Percentiles rank a stretch among this genome's conserved stretches.
These are phyloP conservation scores for Parazoanthus swiftii DNA, from an alignment of 92 coral and sea anemone genomes.

Conservation along the genomic window DNA sequence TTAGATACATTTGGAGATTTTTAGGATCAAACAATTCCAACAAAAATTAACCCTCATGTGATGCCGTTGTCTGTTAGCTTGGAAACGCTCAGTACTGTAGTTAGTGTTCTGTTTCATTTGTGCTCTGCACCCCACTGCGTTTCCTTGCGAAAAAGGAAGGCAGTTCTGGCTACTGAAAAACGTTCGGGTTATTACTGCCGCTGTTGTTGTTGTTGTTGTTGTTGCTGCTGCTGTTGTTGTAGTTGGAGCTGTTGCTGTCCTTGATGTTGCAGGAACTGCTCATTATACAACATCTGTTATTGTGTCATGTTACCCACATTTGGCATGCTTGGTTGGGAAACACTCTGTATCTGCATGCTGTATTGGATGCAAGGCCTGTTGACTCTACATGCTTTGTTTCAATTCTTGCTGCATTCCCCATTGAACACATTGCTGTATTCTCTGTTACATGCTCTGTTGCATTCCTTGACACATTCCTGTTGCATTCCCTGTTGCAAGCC, in stretches of 20 bases:
- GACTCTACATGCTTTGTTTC: constrained; percentile 75
- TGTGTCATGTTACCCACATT: constrained; percentile 33
- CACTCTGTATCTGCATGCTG: constrained; percentile 64
- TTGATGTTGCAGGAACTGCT: constrained; percentile 57
- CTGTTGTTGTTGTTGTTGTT: constrained; percentile 71
- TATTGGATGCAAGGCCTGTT: constrained; percentile 64
- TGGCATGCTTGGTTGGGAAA: constrained; percentile 61
- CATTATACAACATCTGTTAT: constrained; percentile 61
- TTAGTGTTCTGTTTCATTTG: constrained; percentile 70
- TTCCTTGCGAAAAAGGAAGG: constrained; percentile 75
- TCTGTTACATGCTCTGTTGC: constrained; percentile 76
- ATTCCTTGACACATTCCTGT: constrained; percentile 59
- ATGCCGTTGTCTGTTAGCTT: constrained; percentile 73
- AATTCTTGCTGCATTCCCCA: constrained; percentile 77
- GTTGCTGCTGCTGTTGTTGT: constrained; percentile 66
- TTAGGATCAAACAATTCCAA: too few relatives aligned
- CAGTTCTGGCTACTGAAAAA: constrained; percentile 84
- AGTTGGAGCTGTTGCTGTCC: constrained; percentile 70
- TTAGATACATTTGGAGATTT: too few relatives aligned
- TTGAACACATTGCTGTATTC: constrained; percentile 70
- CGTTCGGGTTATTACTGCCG: constrained; percentile 79
- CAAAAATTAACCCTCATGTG: constrained; percentile 40
- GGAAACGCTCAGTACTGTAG: constrained; percentile 78
- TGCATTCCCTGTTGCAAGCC: constrained; percentile 55
- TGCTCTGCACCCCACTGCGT: constrained; percentile 70